phyloP scores from a whole-genome alignment of 2,797 vertebrate species.

The Pelochelys cantorii region DNA sequence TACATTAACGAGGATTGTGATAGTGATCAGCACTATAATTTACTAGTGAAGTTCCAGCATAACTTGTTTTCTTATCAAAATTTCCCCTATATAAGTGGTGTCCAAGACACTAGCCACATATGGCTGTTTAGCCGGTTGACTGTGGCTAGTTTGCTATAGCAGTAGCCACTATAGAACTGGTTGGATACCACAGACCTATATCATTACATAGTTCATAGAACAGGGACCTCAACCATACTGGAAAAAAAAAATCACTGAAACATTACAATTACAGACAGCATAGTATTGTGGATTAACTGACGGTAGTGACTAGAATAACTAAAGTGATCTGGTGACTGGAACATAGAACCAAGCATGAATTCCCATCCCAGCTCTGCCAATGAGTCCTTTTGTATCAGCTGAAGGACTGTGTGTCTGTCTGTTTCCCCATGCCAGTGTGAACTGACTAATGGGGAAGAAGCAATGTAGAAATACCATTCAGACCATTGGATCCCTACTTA shows the following conservation, averaged over 20 bases:
- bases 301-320: not conserved
- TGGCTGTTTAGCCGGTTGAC: too few species aligned
- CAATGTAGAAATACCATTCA: not conserved
- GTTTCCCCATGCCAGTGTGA: not conserved
- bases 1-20: not conserved
- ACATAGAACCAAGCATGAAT: not conserved
- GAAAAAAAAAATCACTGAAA: not conserved
- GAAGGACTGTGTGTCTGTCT: not conserved
- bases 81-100: not conserved
- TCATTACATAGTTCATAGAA: not conserved
- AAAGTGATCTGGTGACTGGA: not conserved
- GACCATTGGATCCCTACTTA: not conserved
- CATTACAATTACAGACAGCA: not conserved
- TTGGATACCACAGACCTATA: too few species aligned
- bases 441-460: not conserved
- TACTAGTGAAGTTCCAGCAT: not conserved
- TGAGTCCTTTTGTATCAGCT: not conserved
- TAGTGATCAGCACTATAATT: not conserved
- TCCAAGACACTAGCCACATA: too few species aligned
- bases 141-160: too few species aligned
- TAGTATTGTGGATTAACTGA: not conserved
- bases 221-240: not conserved
- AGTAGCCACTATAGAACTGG: too few species aligned
- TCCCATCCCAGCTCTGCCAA: not conserved
- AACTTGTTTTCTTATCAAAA: not conserved